Percentiles rank a stretch among this genome's conserved stretches.
Evolutionary conservation across 2,113 vertebrate species (phyloP).

Genomic region (Cercocebus atys): DNA sequence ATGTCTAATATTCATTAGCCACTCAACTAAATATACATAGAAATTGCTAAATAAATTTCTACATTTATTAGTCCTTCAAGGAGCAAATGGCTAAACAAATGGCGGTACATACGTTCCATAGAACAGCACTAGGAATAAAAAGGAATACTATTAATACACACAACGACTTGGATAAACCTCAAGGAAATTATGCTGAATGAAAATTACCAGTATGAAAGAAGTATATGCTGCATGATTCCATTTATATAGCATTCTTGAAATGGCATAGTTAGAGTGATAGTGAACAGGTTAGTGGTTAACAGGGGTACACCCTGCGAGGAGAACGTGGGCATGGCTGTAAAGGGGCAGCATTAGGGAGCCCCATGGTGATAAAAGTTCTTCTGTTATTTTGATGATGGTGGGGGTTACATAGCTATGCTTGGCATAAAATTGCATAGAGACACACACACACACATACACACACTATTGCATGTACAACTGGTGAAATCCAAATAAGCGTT

Average conservation of each 20-base stretch:
- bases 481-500: background rate
- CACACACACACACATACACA: background rate
- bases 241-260: background rate
- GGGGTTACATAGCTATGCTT: background rate
- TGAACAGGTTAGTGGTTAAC: background rate
- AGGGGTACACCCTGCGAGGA: background rate
- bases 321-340: background rate
- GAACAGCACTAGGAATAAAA: background rate
- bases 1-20: background rate
- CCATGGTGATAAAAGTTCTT: background rate
- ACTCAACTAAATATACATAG: background rate
- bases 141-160: background rate
- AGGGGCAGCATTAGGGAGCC: background rate
- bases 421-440: background rate
- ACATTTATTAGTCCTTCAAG: background rate
- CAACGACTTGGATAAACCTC: background rate
- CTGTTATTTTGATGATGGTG: background rate
- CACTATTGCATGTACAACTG: accelerated
- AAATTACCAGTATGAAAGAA: background rate
- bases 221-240: background rate
- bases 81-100: background rate
- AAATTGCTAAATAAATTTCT: background rate
- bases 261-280: background rate
- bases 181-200: background rate
- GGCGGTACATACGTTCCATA: background rate